These are phyloP conservation scores for Teleogryllus occipitalis DNA, from an alignment of 1,140 invertebrate genomes.

Conservation along the genomic window DNA sequence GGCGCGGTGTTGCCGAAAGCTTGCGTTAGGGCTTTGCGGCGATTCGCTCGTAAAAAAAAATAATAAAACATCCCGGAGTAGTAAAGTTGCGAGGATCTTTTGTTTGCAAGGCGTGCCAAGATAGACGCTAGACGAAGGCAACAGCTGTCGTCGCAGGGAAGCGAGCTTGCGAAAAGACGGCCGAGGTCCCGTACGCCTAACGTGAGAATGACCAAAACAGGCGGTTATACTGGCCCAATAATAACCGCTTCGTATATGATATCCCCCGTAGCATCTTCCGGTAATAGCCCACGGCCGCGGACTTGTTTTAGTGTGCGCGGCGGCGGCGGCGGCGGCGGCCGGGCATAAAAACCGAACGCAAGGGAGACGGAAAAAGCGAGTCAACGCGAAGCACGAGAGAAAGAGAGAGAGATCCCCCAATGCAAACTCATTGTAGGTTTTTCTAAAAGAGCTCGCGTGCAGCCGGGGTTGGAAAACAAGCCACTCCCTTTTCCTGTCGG, in stretches of 20 bases:
- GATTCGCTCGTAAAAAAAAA: not conserved
- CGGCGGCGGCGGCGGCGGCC: too few species aligned
- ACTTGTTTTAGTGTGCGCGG: too few species aligned
- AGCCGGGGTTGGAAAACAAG: not conserved
- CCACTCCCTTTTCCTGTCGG: not conserved
- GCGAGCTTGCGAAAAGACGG: too few species aligned
- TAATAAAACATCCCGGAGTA: too few species aligned
- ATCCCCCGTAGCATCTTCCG: not conserved
- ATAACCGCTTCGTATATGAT: not conserved
- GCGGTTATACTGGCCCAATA: not conserved
- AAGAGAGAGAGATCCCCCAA: not conserved
- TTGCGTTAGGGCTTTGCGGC: not conserved
- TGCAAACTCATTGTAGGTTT: conserved; percentile 1
- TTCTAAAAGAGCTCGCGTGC: conserved; percentile 3
- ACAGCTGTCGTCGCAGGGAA: too few species aligned
- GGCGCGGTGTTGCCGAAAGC: too few species aligned
- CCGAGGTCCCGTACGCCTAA: not conserved
- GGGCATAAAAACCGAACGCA: too few species aligned
- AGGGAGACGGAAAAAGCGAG: not conserved
- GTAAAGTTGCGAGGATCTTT: too few species aligned
- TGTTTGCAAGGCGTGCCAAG: too few species aligned
- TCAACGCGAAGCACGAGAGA: not conserved
- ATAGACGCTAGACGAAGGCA: too few species aligned
- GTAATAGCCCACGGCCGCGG: not conserved
- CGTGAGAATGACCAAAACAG: not conserved